These are phyloP conservation scores for Macrotis lagotis DNA, from an alignment of 2,113 vertebrate genomes.

Conservation along the genomic window DNA sequence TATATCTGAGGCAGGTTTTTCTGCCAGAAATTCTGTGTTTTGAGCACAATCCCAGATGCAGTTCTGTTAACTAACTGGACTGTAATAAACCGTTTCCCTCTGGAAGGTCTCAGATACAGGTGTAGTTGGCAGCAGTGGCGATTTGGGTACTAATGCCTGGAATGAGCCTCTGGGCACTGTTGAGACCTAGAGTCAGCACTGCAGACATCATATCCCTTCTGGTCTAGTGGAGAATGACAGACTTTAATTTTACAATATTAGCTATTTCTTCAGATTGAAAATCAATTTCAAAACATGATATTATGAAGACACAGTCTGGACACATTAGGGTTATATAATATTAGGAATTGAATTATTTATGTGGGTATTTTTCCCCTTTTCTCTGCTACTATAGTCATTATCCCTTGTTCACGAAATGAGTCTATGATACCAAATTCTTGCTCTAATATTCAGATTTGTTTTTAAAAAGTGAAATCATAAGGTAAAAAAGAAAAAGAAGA, in stretches of 20 bases:
- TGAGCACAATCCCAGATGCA: neutral
- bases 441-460: constrained; percentile 17
- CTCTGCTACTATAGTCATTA: neutral
- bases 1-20: neutral
- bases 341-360: fast-evolving
- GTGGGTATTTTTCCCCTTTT: neutral
- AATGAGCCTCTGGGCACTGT: neutral
- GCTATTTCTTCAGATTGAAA: constrained; percentile 32
- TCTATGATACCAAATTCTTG: neutral
- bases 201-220: neutral
- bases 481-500: neutral
- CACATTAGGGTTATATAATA: constrained; percentile 20
- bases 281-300: constrained; percentile 55
- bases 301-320: neutral
- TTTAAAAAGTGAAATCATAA: constrained; percentile 31
- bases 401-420: neutral
- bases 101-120: neutral
- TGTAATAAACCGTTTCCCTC: constrained; percentile 46
- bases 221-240: neutral
- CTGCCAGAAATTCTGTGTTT: constrained; percentile 42
- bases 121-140: neutral
- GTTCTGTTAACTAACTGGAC: constrained; percentile 3
- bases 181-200: constrained; percentile 1
- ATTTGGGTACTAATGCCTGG: neutral
- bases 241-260: constrained; percentile 5